Evolutionary conservation across 1,140 invertebrate genomes (phyloP).

Genomic region (Penaeus japonicus): DNA sequence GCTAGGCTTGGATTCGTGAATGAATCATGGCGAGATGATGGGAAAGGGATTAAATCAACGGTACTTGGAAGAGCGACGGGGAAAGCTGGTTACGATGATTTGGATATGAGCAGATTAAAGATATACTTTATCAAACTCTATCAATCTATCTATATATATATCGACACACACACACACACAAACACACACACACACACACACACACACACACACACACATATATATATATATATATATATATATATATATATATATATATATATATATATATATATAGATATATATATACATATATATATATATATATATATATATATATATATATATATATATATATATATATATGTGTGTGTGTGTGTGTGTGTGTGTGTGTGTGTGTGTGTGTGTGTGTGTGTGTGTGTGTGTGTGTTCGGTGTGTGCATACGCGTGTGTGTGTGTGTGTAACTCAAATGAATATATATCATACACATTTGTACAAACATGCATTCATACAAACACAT

Average conservation of each 20-base stretch:
- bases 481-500: neutral
- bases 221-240: neutral
- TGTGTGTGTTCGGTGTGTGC: neutral
- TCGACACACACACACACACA: no score
- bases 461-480: no score
- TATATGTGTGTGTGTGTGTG: neutral
- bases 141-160: no score
- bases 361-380: neutral
- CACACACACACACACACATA: neutral
- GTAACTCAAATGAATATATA: no score
- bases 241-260: neutral
- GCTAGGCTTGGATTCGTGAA: neutral
- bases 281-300: neutral
- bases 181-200: no score
- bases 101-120: neutral
- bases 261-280: no score
- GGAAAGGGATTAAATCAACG: neutral
- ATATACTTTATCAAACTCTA: no score
- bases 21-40: neutral
- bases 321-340: constrained; percentile 9
- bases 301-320: neutral
- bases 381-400: neutral
- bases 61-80: neutral
- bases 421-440: neutral
- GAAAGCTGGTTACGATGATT: neutral